Evolutionary conservation across 2,113 vertebrate species (phyloP).

Genomic region (Gnathonemus longibarbis): DNA sequence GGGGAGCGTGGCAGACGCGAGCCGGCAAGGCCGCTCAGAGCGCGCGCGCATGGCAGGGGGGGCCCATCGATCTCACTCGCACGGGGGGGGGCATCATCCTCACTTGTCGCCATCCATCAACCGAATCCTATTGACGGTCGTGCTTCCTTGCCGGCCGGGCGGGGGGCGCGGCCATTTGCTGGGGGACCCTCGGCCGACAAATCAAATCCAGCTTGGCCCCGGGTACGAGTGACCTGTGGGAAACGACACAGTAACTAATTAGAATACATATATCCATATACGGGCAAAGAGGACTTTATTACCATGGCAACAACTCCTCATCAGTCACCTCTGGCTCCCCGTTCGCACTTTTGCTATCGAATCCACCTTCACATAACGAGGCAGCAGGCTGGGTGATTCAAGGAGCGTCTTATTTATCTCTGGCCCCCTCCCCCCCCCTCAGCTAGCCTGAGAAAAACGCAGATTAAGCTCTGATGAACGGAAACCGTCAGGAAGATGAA

Average conservation of each 20-base stretch:
- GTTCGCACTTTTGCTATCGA: conserved; percentile 7
- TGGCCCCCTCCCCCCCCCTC: neutral
- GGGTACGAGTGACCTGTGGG: conserved; percentile 70
- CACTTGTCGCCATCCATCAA: conserved; percentile 65
- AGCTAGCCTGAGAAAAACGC: neutral
- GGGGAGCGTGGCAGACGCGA: conserved; percentile 47
- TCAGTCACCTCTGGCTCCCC: conserved; percentile 27
- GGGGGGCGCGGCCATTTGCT: conserved; percentile 59
- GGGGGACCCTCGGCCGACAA: conserved; percentile 63
- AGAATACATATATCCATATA: conserved; percentile 31
- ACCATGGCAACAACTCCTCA: conserved; percentile 22
- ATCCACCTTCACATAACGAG: neutral
- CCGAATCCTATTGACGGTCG: conserved; percentile 66
- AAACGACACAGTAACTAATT: conserved; percentile 73
- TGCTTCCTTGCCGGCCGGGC: conserved; percentile 63
- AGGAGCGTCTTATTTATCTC: neutral
- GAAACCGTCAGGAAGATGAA: neutral
- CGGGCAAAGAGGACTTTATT: conserved; percentile 33
- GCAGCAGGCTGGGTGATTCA: neutral
- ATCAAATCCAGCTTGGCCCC: conserved; percentile 70
- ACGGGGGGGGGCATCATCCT: conserved; percentile 63
- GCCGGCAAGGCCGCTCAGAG: conserved; percentile 56
- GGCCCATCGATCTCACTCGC: conserved; percentile 65
- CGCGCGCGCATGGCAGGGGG: conserved; percentile 57
- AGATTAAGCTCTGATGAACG: neutral